These are phyloP conservation scores for Drosophila niveifrons DNA, from an alignment of 2,888 invertebrate species.

Conservation along the genomic window DNA sequence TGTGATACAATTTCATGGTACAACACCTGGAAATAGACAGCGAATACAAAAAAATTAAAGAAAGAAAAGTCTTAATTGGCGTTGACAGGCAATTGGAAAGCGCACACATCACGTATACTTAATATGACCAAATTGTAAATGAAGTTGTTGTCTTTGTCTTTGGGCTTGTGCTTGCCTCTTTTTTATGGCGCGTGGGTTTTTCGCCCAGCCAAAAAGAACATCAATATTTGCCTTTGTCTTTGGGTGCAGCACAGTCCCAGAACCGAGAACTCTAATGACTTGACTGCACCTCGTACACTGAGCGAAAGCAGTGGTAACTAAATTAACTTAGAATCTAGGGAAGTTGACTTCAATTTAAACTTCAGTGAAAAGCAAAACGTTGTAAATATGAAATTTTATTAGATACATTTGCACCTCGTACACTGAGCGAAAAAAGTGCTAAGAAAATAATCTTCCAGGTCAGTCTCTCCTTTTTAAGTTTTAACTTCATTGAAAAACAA, in stretches of 20 bases:
- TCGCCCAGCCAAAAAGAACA: neutral
- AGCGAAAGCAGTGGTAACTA: neutral
- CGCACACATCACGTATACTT: conserved; percentile 56
- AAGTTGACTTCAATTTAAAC: no score
- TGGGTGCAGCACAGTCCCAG: conserved; percentile 46
- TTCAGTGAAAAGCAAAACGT: no score
- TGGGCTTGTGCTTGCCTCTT: conserved; percentile 11
- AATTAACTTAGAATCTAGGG: no score
- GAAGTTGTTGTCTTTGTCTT: conserved; percentile 34
- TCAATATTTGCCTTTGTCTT: conserved; percentile 18
- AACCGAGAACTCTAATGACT: conserved; percentile 42
- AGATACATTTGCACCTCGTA: no score
- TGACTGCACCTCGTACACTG: conserved; percentile 56
- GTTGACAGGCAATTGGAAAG: conserved; percentile 42
- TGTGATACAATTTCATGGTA: conserved; percentile 97
- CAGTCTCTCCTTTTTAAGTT: no score
- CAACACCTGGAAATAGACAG: conserved; percentile 89
- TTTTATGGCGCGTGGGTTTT: conserved; percentile 20
- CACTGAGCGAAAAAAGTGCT: no score
- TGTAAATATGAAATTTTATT: no score
- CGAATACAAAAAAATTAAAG: conserved; percentile 14
- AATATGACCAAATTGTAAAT: conserved; percentile 40
- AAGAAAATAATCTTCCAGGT: no score
- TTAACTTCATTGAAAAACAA: no score
- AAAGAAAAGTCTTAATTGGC: conserved; percentile 33